Percentiles rank a stretch among this genome's conserved stretches.
phyloP scores from a whole-genome alignment of 2,797 vertebrate genomes.

The Epinephelus awoara region DNA sequence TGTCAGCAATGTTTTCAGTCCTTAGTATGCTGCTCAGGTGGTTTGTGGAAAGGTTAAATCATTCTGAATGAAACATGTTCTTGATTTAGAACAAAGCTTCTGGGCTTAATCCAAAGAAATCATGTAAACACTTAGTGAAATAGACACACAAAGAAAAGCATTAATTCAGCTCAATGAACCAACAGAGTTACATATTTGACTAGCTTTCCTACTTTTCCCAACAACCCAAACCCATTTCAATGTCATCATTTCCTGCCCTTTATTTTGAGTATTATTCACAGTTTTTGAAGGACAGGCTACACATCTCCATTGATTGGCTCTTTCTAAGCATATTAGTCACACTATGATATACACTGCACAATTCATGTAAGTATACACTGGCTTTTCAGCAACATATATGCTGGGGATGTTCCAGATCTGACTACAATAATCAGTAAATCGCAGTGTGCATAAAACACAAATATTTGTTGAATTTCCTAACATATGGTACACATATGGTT shows the following conservation, averaged over 20 bases:
- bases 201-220: constrained; percentile 24
- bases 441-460: not conserved
- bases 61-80: constrained; percentile 24
- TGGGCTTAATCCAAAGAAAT: constrained; percentile 32
- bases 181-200: not conserved
- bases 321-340: not conserved
- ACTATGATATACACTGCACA: not conserved
- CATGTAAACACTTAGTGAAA: constrained; percentile 38
- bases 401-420: not conserved
- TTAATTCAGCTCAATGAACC: constrained; percentile 12
- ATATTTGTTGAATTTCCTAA: not conserved
- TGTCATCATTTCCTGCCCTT: constrained; percentile 17
- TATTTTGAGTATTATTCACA: not conserved
- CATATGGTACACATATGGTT: not conserved
- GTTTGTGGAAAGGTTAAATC: constrained; percentile 42
- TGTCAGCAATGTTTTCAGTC: constrained; percentile 13
- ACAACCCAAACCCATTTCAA: constrained; percentile 17
- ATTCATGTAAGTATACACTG: not conserved
- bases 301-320: not conserved
- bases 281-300: not conserved
- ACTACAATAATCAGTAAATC: not conserved
- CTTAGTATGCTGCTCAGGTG: constrained; percentile 21
- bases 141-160: constrained; percentile 12
- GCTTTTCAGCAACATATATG: not conserved
- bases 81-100: constrained; percentile 30